phyloP scores from a whole-genome alignment of 2,797 vertebrate species.

The Mionectes olivaceus region DNA sequence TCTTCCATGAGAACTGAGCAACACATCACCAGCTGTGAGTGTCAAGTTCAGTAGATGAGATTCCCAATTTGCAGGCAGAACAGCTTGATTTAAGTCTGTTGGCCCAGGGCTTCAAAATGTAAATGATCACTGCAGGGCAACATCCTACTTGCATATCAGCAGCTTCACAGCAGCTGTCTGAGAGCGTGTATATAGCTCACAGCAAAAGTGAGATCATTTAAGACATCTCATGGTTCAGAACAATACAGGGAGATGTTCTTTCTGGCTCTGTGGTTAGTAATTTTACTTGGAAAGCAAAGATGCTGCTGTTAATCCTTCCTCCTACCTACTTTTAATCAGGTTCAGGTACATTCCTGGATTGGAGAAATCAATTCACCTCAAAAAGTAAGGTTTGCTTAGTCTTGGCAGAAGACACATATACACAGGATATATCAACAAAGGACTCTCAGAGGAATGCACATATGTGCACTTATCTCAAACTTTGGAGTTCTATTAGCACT shows the following conservation, averaged over 20 bases:
- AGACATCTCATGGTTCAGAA: neutral
- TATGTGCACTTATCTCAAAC: neutral
- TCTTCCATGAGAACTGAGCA: neutral
- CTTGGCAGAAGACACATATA: neutral
- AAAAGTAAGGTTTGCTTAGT: neutral
- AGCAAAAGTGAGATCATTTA: neutral
- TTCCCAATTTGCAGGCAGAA: constrained; percentile 10
- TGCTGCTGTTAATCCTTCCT: neutral
- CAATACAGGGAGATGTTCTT: neutral
- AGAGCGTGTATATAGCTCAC: neutral
- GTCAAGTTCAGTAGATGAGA: neutral
- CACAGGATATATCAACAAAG: neutral
- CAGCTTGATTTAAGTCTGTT: constrained; percentile 51
- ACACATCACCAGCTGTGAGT: neutral
- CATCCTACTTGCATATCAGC: neutral
- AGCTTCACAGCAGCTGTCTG: constrained; percentile 7
- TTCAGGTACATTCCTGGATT: neutral
- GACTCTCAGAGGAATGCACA: neutral
- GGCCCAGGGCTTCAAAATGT: constrained; percentile 11
- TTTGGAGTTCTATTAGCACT: neutral
- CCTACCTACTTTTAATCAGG: neutral
- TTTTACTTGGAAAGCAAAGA: neutral
- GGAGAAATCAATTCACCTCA: neutral
- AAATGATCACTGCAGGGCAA: constrained; percentile 31
- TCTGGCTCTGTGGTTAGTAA: neutral